Evolutionary conservation across 2,888 invertebrate genomes (phyloP).

Genomic region (Petrophora chlorosata): DNA sequence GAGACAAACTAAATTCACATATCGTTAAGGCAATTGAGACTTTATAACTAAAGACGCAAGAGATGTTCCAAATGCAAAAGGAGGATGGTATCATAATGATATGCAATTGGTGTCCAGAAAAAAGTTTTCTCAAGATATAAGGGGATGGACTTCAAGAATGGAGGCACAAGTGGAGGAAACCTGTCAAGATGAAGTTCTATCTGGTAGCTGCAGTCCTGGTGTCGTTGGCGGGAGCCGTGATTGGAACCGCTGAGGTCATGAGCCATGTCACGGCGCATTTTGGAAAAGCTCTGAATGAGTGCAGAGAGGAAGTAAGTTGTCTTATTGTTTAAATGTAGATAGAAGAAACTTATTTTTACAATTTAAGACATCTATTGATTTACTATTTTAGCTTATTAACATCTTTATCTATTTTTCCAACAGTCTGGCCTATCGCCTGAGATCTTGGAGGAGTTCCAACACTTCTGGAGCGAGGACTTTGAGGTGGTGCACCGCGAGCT

Average conservation of each 20-base stretch:
- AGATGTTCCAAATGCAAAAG: neutral
- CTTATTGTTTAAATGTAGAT: neutral
- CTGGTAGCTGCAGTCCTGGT: constrained; percentile 41
- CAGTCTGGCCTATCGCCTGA: constrained; percentile 71
- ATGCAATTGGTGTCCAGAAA: constrained; percentile 33
- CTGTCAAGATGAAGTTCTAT: constrained; percentile 37
- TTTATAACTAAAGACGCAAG: constrained; percentile 3
- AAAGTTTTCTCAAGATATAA: constrained; percentile 45
- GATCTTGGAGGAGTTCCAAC: constrained; percentile 70
- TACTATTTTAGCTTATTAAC: constrained; percentile 68
- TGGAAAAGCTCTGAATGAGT: constrained; percentile 69
- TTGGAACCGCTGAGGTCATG: constrained; percentile 71
- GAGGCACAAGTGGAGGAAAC: constrained; percentile 30
- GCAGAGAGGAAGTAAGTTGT: constrained; percentile 66
- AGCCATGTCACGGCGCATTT: constrained; percentile 78
- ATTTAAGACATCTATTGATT: neutral
- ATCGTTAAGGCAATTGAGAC: constrained; percentile 2
- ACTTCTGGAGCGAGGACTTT: constrained; percentile 77
- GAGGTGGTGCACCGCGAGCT: constrained; percentile 76
- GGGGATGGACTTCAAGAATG: constrained; percentile 8
- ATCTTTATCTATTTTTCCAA: neutral
- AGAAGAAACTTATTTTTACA: too few species aligned
- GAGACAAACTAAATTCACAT: neutral
- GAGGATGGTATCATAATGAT: constrained; percentile 26
- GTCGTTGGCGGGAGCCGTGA: constrained; percentile 44